Percentiles rank a stretch among this genome's conserved stretches.
Evolutionary conservation across 2,113 vertebrate species (phyloP).

Genomic region (Atherinomorus stipes): DNA sequence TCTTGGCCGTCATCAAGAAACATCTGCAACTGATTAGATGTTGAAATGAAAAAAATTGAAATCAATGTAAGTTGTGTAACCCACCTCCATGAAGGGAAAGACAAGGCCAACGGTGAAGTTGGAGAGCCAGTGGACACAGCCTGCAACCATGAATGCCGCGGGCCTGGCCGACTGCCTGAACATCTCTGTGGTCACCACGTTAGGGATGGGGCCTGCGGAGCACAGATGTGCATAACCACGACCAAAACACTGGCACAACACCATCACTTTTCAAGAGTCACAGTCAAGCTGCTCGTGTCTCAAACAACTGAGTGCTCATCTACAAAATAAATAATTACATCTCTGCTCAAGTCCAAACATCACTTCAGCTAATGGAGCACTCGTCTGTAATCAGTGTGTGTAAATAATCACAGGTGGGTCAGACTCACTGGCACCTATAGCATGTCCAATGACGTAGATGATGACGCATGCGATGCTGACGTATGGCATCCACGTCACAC

Average conservation of each 20-base stretch:
- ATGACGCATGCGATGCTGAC: conserved; percentile 90
- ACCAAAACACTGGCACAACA: conserved; percentile 31
- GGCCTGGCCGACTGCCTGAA: conserved; percentile 95
- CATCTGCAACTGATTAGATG: neutral
- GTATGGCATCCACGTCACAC: conserved; percentile 88
- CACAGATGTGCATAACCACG: conserved; percentile 21
- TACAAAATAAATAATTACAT: conserved; percentile 50
- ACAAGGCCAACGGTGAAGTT: conserved; percentile 92
- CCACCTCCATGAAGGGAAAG: conserved; percentile 93
- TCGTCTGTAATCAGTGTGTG: conserved; percentile 44
- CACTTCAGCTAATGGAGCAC: conserved; percentile 62
- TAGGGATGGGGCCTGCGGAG: conserved; percentile 88
- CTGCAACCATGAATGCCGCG: conserved; percentile 92
- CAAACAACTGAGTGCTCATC: conserved; percentile 20
- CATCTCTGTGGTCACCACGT: conserved; percentile 91
- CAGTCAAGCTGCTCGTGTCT: conserved; percentile 15
- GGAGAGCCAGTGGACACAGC: conserved; percentile 93
- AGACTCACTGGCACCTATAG: conserved; percentile 92
- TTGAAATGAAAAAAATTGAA: neutral
- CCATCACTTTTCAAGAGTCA: conserved; percentile 25
- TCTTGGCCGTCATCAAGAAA: neutral
- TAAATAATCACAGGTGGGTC: conserved; percentile 31
- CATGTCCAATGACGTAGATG: conserved; percentile 90
- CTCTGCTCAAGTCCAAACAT: conserved; percentile 65
- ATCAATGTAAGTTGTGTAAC: conserved; percentile 38